These are phyloP conservation scores for Calameuta pallipes DNA, from an alignment of 2,888 invertebrate species.

Conservation along the genomic window DNA sequence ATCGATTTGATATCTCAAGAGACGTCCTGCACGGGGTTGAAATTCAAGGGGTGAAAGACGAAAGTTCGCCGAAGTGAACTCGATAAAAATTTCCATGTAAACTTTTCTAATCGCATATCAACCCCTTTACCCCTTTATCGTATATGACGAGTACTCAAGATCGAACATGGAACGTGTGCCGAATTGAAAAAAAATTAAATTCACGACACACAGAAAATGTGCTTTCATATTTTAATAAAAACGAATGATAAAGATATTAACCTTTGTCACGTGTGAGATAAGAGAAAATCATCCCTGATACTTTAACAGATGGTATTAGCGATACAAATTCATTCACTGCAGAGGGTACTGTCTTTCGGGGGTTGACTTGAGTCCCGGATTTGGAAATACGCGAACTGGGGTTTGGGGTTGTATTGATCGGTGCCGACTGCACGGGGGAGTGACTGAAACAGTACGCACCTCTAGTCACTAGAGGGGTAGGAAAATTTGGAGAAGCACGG, in stretches of 20 bases:
- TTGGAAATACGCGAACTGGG: slow-evolving; percentile 56
- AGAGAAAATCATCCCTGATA: not conserved
- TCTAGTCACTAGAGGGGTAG: slow-evolving; percentile 41
- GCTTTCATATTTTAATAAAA: too few relatives aligned
- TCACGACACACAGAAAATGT: not conserved
- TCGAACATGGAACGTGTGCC: not conserved
- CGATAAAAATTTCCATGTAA: not conserved
- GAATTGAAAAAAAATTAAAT: not conserved
- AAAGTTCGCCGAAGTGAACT: not conserved
- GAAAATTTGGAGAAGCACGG: slow-evolving; percentile 31
- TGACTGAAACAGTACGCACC: slow-evolving; percentile 56
- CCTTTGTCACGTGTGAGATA: not conserved
- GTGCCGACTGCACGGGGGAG: slow-evolving; percentile 46
- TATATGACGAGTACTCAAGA: not conserved
- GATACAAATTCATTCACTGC: not conserved
- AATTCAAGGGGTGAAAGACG: not conserved
- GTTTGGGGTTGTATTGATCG: slow-evolving; percentile 63
- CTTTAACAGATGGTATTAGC: not conserved
- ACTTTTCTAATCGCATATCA: not conserved
- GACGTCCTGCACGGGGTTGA: not conserved
- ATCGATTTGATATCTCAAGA: not conserved
- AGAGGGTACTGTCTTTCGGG: not conserved
- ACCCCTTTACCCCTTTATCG: not conserved
- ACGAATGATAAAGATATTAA: too few relatives aligned
- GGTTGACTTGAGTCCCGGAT: slow-evolving; percentile 36